A percentile compares a stretch with the other conserved stretches of the same genome.
Evolutionary conservation across 1,140 invertebrate species (phyloP).

Genomic region (Pentalonia nigronervosa): DNA sequence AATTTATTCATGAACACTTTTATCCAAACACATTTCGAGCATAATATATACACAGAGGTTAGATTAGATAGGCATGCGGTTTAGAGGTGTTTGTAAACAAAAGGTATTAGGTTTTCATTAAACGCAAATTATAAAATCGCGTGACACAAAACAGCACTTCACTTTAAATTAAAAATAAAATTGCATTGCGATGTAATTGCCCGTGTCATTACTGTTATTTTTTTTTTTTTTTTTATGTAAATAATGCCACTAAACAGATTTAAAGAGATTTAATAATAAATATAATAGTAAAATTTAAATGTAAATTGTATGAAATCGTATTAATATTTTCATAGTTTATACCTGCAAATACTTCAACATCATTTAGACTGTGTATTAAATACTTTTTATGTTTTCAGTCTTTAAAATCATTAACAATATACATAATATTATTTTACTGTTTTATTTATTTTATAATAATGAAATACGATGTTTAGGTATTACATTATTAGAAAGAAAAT

Average conservation of each 20-base stretch:
- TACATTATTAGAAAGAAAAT: not conserved
- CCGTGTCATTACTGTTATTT: not conserved
- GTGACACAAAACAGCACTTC: slow-evolving; percentile 32
- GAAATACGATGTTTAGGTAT: not conserved
- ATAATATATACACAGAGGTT: not conserved
- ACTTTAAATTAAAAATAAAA: slow-evolving; percentile 38
- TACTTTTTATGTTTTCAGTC: not conserved
- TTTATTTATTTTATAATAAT: too few species aligned
- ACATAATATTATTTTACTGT: not conserved
- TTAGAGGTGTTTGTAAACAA: slow-evolving; percentile 10
- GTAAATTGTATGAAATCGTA: not conserved
- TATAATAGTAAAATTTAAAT: not conserved
- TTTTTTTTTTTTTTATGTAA: not conserved
- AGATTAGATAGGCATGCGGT: slow-evolving; percentile 19
- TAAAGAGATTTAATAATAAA: not conserved
- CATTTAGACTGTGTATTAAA: not conserved
- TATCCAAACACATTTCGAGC: not conserved
- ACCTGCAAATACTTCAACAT: not conserved
- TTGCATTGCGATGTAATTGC: slow-evolving; percentile 14
- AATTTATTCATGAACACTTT: slow-evolving; percentile 8
- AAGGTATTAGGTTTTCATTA: slow-evolving; percentile 11
- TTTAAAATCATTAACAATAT: not conserved
- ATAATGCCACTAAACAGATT: slow-evolving; percentile 20
- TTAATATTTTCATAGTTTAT: not conserved
- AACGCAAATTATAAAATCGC: slow-evolving; percentile 33